These are phyloP conservation scores for Orientallactaga bullata DNA, from an alignment of 2,113 vertebrate genomes.

Conservation along the genomic window DNA sequence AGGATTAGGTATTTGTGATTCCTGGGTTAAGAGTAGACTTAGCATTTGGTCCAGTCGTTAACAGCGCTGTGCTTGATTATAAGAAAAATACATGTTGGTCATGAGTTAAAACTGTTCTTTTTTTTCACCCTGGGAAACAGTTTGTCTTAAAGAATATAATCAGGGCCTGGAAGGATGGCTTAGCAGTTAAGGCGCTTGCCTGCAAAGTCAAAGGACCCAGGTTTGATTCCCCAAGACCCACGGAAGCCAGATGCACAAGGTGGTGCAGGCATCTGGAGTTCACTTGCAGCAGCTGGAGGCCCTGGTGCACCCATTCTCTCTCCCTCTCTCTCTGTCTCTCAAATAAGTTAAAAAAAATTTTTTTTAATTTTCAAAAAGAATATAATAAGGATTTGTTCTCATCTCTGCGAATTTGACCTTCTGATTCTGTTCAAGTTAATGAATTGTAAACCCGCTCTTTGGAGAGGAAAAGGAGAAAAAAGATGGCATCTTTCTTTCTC, in stretches of 20 bases:
- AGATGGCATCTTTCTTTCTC: neutral
- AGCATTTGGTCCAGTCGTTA: neutral
- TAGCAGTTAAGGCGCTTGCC: too few species aligned
- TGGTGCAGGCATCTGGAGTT: too few species aligned
- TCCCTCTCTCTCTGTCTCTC: too few species aligned
- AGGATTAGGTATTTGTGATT: neutral
- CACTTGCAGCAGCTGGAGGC: too few species aligned
- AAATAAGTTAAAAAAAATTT: too few species aligned
- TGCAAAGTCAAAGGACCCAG: neutral
- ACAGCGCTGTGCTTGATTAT: neutral
- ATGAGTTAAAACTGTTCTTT: conserved; percentile 11
- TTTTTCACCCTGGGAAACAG: neutral
- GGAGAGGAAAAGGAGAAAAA: neutral
- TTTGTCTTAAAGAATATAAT: neutral
- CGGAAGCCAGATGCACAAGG: too few species aligned
- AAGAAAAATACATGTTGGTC: neutral
- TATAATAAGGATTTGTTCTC: neutral
- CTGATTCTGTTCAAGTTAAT: conserved; percentile 15
- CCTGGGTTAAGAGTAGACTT: neutral
- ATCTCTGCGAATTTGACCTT: conserved; percentile 1
- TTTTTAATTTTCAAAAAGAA: neutral
- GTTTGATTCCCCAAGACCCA: too few species aligned
- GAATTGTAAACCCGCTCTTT: neutral
- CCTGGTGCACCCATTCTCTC: too few species aligned
- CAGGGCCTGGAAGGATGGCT: too few species aligned